Evolutionary conservation across 2,888 invertebrate species (phyloP).

Genomic region (Eustalomyia histrio): DNA sequence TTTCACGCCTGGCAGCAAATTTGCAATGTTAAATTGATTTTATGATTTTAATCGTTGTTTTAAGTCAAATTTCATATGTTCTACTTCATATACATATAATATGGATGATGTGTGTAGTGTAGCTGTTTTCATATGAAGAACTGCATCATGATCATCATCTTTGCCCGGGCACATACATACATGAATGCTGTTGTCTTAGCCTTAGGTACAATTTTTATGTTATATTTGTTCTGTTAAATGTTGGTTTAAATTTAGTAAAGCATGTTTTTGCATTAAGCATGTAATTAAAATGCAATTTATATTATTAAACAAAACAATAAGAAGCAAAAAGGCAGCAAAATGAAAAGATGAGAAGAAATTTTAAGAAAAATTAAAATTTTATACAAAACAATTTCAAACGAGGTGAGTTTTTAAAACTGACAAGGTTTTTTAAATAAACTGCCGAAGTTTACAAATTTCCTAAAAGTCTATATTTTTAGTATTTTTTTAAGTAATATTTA

Average conservation of each 20-base stretch:
- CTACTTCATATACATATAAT: neutral
- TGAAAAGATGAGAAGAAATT: neutral
- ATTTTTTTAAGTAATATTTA: no score
- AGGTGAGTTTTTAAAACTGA: no score
- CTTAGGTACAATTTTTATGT: conserved; percentile 54
- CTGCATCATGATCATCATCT: neutral
- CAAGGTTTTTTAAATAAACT: no score
- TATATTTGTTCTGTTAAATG: conserved; percentile 67
- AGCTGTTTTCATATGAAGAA: neutral
- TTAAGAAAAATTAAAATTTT: neutral
- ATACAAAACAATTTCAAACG: neutral
- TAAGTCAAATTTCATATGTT: conserved; percentile 66
- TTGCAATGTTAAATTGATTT: conserved; percentile 71
- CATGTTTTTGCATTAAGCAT: conserved; percentile 69
- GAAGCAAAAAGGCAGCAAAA: neutral
- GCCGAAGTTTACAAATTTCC: no score
- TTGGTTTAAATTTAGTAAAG: conserved; percentile 69
- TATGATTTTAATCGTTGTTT: conserved; percentile 70
- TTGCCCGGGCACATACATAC: neutral
- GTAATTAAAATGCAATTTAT: conserved; percentile 78
- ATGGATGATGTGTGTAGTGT: conserved; percentile 1
- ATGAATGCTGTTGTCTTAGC: conserved; percentile 22
- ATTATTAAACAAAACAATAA: conserved; percentile 19
- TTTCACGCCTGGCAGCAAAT: conserved; percentile 77
- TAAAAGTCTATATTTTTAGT: no score